Base-by-base conservation (phyloP, 2,888 invertebrate genomes). In the Rhynchonema sp. region DNA sequence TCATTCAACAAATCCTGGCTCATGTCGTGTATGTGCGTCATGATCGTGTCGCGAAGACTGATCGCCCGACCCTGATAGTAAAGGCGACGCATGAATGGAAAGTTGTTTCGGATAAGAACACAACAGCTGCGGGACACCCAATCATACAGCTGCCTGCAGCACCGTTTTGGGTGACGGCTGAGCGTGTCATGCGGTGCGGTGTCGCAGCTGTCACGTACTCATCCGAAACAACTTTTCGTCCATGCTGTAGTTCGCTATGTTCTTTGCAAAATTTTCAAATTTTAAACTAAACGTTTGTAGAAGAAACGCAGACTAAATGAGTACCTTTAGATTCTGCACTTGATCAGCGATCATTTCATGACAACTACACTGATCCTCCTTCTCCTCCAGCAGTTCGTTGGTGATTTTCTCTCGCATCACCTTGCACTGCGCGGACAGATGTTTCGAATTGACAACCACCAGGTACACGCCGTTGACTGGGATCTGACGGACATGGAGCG, bases 321-420 rank as follows among this genome's bases (percentile, higher is more conserved):
- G 9, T 13, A 38, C 78, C 75, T 78, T 82, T n/a, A 83, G 73
- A 57, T 79, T 73, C 30, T 75, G 74, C 63, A 85, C 79, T 2
- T 84, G 80, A 28, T 81, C 79, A 74, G 81, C 79, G 60, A 84
- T 81, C 22, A 79, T 79, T 1, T 79, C 73, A 65, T 77, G 77
- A 63, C 77, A 77, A 1, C 76, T 74, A 1, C 74, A 75, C 66
- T 77, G 76, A 61, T 77, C 76, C 60, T 73, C 73, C 29, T 72
- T 66, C 13, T 77, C 63, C 25, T 66, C 65, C 20, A 78, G 69
- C 9, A 68, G 68, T 27, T 57, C 61, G 1, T 70, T 29, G n/a
- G n/a, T n/a, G 64, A 72, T 65, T 6, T 63, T 57, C 49, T 62
- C 59, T 63, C 72, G 70, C 66, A 77, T 76, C 53, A 70, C 67